Evolutionary conservation across 2,797 vertebrate species (phyloP), one percentile per base, ranked within the genome.

Genomic region (Leontopithecus rosalia): DNA sequence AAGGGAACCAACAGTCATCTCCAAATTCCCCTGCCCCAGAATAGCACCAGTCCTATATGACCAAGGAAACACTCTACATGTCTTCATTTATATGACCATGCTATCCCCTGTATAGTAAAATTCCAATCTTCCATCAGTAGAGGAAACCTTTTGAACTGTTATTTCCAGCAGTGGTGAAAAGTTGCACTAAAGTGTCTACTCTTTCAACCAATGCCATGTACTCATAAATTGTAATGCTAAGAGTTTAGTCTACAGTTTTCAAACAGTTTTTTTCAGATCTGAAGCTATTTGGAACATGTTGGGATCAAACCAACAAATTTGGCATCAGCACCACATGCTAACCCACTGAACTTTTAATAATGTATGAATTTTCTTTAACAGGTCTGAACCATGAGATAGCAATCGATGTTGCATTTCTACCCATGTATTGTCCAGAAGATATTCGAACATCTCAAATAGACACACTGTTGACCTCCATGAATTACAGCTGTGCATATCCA

Each of bases 331-430:
- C 22, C 48, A 67, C 81, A 67, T 83, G 55, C n/a, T 95, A 92
- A 90, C 26, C 5, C 14, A 70, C 0, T 67, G 30, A 92, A 72
- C 28, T 88, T 95, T 93, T 64, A 94, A 55, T 88, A 80, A 89
- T 11, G 8, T n/a, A 7, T 85, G 82, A 57, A 5, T 96, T 28
- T 87, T 96, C 90, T 97, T 55, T 76, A 48, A 95, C 94, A 99
- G 99, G 99, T n/a, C 98, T 99, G 94, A 99, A 99, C 97, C 99
- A 99, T 33, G 98, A 99, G 89, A 97, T 99, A 17, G 99, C 99
- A 5, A 96, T 99, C 0, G 99, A 99, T 88, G 99, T 99, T 88
- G 98, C 99, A 0, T 99, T 99, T 95, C 97, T 99, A 77, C 99
- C 99, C 0, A 94, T 99, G 3, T 97, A 98, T 96, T 98, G 97